Evolutionary conservation across 2,888 invertebrate genomes (phyloP).

Genomic region (Drosophila hamatofila): DNA sequence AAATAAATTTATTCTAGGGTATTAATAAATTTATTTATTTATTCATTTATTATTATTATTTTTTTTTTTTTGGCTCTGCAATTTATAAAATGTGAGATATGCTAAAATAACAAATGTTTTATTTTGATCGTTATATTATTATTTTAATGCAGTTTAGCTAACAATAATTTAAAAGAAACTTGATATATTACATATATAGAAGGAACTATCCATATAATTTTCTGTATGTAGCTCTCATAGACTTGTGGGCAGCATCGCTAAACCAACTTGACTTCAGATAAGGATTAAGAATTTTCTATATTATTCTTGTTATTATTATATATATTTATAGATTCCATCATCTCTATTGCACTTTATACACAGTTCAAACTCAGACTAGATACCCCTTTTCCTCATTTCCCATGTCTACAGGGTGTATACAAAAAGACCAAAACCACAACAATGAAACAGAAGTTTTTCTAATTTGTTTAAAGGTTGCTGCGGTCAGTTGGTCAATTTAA

Average conservation of each 20-base stretch:
- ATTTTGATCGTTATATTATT: not conserved
- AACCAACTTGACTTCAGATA: not conserved
- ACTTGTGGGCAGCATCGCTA: no score
- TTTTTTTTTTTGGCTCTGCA: not conserved
- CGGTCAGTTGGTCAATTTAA: slow-evolving; percentile 78
- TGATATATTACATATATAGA: not conserved
- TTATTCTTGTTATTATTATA: no score
- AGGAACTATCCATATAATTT: not conserved
- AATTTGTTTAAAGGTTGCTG: slow-evolving; percentile 73
- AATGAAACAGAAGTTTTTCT: slow-evolving; percentile 56
- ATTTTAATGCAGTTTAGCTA: not conserved
- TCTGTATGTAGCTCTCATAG: not conserved
- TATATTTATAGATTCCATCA: not conserved
- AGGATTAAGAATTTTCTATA: no score
- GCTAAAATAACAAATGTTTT: no score
- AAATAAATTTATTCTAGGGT: no score
- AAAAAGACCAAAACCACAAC: slow-evolving; percentile 35
- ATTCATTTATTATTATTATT: no score
- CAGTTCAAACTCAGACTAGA: no score
- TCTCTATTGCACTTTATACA: no score
- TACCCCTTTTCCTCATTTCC: not conserved
- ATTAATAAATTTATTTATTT: no score
- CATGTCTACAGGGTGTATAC: not conserved
- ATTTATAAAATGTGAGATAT: no score
- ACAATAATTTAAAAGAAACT: not conserved